Conservation (phyloP, 2,113 vertebrate species). For the Phalacrocorax aristotelis region DNA sequence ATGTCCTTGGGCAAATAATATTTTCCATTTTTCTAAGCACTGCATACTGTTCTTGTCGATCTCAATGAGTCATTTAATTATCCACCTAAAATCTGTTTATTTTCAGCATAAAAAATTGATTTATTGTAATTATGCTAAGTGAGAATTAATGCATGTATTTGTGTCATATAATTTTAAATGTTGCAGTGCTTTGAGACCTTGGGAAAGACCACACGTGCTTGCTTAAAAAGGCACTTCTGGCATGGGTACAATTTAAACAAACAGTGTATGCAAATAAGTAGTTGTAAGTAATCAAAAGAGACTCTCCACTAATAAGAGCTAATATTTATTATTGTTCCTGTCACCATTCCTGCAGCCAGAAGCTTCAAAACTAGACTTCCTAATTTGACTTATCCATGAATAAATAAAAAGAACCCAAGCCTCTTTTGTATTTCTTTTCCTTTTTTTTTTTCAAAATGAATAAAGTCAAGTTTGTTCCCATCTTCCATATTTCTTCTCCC, state of each 20-base stretch:
- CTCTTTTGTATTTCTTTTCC: not conserved
- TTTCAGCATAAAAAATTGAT: not conserved
- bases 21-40: not conserved
- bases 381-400: not conserved
- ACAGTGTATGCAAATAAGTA: conserved; percentile 17
- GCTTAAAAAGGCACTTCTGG: not conserved
- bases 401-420: not conserved
- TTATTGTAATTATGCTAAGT: not conserved
- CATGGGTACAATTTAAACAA: not conserved
- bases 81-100: not conserved
- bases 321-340: conserved; percentile 18
- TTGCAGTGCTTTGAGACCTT: not conserved
- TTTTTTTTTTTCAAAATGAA: not conserved
- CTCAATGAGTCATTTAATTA: not conserved
- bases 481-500: not conserved
- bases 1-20: not conserved
- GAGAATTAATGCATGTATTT: not conserved
- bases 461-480: not conserved
- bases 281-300: not conserved
- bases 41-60: not conserved
- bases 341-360: not conserved
- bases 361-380: not conserved
- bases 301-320: not conserved
- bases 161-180: not conserved
- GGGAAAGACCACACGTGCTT: not conserved